Percentiles rank a stretch among this genome's conserved stretches.
These are phyloP conservation scores for Unio delphinus DNA, from an alignment of 2,888 invertebrate genomes.

Conservation along the genomic window DNA sequence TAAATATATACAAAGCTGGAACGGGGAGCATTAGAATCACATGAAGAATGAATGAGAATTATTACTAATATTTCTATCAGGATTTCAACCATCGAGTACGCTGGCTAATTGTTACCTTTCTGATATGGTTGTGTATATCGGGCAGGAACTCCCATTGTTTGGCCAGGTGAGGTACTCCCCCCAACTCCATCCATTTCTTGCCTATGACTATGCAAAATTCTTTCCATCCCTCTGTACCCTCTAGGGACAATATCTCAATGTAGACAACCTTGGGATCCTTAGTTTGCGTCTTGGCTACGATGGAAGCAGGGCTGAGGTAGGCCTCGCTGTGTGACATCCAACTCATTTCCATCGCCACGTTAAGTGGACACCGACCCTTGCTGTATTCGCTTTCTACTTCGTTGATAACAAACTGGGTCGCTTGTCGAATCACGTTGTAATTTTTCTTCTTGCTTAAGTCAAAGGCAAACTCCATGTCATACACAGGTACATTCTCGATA, in stretches of 20 bases:
- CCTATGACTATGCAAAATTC: constrained; percentile 9
- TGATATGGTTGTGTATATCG: constrained; percentile 5
- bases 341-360: constrained; percentile 9
- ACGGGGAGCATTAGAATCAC: too few relatives aligned
- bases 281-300: constrained; percentile 2
- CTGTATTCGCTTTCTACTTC: constrained; percentile 7
- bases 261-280: constrained; percentile 9
- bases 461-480: constrained; percentile 13
- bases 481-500: too few relatives aligned
- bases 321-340: constrained; percentile 11
- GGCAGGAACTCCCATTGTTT: constrained; percentile 13
- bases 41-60: too few relatives aligned
- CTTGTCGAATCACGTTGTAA: constrained; percentile 3
- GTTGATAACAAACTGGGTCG: constrained; percentile 8
- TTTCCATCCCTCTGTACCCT: constrained; percentile 7
- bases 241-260: constrained; percentile 6
- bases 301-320: constrained; percentile 3
- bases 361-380: constrained; percentile 6
- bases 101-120: neutral
- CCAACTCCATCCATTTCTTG: constrained; percentile 10
- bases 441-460: constrained; percentile 3
- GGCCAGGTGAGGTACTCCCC: constrained; percentile 13
- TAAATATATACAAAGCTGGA: too few relatives aligned
- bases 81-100: too few relatives aligned
- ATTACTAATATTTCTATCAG: too few relatives aligned